Evolutionary conservation across 2,888 invertebrate species (phyloP).

Genomic region (Torymus aiolomorphi): DNA sequence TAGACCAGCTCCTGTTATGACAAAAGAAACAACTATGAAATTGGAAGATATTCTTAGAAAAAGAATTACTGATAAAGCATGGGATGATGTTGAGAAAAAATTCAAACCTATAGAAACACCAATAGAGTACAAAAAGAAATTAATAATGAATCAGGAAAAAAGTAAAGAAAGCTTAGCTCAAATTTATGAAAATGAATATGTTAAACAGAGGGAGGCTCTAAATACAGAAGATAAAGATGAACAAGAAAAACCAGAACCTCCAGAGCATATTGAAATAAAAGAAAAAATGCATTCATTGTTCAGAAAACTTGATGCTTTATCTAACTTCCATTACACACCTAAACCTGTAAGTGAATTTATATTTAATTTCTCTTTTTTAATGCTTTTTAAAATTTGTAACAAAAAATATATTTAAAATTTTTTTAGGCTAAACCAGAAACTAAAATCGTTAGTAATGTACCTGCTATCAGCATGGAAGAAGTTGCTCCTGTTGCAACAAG

Average conservation of each 20-base stretch:
- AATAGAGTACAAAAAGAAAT: constrained; percentile 89
- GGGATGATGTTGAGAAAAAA: constrained; percentile 95
- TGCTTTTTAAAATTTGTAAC: constrained; percentile 10
- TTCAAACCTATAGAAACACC: constrained; percentile 89
- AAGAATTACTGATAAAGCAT: constrained; percentile 93
- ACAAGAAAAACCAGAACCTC: constrained; percentile 81
- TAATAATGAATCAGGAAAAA: constrained; percentile 94
- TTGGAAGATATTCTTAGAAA: constrained; percentile 94
- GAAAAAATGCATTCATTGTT: constrained; percentile 86
- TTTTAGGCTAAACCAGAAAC: constrained; percentile 87
- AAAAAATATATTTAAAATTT: constrained; percentile 17
- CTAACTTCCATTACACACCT: constrained; percentile 96
- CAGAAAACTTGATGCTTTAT: constrained; percentile 91
- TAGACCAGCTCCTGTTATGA: constrained; percentile 92
- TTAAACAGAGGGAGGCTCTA: constrained; percentile 81
- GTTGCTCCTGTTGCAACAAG: constrained; percentile 93
- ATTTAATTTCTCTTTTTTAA: constrained; percentile 7
- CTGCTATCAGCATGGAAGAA: constrained; percentile 95
- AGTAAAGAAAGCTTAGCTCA: constrained; percentile 95
- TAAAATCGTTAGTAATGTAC: constrained; percentile 92
- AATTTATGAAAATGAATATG: constrained; percentile 93
- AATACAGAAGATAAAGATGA: constrained; percentile 79
- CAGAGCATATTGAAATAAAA: constrained; percentile 87
- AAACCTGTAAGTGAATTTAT: constrained; percentile 79
- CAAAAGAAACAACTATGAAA: constrained; percentile 90